These are phyloP conservation scores for Nasonia oneida DNA, from an alignment of 2,888 invertebrate species.

Conservation along the genomic window DNA sequence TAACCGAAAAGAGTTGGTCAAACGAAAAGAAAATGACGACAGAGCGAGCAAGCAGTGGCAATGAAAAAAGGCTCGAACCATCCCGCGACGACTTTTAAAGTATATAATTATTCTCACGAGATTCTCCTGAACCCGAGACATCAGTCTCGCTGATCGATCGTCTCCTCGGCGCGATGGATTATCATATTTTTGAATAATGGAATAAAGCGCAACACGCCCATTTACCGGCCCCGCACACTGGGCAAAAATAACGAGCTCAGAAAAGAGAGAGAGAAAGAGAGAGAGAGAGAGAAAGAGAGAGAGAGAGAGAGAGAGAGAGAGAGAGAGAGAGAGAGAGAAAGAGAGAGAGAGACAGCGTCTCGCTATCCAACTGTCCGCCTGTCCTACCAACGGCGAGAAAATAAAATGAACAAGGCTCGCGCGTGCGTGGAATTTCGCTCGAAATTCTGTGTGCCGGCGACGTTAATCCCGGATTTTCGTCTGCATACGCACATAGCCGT, in stretches of 20 bases:
- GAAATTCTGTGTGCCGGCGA: constrained; percentile 31
- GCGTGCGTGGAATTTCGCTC: background rate
- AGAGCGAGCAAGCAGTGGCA: background rate
- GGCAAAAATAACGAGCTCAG: constrained; percentile 50
- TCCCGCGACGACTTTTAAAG: constrained; percentile 53
- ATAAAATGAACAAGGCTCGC: background rate
- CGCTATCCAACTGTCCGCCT: background rate
- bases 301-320: background rate
- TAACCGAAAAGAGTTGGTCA: background rate
- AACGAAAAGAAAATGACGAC: background rate
- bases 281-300: background rate
- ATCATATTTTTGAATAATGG: constrained; percentile 76
- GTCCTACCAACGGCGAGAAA: background rate
- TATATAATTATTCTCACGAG: constrained; percentile 54
- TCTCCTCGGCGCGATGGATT: constrained; percentile 67
- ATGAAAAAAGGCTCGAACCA: background rate
- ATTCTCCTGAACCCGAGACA: background rate
- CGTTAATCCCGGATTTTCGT: constrained; percentile 42
- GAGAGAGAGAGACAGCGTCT: background rate
- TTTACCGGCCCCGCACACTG: constrained; percentile 45
- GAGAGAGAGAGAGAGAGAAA: too few species aligned
- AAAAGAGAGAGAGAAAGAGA: background rate
- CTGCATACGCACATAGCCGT: background rate
- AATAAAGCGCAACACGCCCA: constrained; percentile 68
- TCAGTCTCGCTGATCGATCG: constrained; percentile 68